Conservation (phyloP, 2,797 vertebrate species). For the Staurois parvus region DNA sequence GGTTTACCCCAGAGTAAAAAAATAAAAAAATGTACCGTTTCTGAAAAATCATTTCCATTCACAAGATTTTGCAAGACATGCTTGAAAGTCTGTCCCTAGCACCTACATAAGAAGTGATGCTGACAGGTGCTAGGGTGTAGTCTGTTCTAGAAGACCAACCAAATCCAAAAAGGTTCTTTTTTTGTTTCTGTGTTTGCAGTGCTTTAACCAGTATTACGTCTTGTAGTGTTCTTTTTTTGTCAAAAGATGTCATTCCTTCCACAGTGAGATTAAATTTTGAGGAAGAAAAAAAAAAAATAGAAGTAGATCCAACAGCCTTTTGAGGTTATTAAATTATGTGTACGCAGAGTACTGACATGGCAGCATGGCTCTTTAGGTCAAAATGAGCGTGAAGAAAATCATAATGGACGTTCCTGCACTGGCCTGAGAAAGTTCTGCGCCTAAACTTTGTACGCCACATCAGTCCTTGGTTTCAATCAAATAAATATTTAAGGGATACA, state of each 20-base stretch:
- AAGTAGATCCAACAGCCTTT: conserved; percentile 50
- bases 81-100: too few species aligned
- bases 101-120: too few species aligned
- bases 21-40: too few species aligned
- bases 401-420: conserved; percentile 3
- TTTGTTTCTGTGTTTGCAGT: not conserved
- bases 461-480: not conserved
- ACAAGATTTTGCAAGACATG: too few species aligned
- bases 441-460: conserved; percentile 7
- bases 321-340: conserved; percentile 61
- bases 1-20: too few species aligned
- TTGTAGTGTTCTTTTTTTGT: conserved; percentile 38
- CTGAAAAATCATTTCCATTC: too few species aligned
- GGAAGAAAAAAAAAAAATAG: conserved; percentile 20
- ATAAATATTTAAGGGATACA: not conserved
- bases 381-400: conserved; percentile 40
- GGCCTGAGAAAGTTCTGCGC: not conserved
- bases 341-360: conserved; percentile 52
- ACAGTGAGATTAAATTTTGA: conserved; percentile 53
- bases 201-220: conserved; percentile 15
- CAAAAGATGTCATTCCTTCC: conserved; percentile 52
- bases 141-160: not conserved
- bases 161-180: conserved; percentile 2
- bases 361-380: conserved; percentile 57
- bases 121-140: not conserved